phyloP scores from a whole-genome alignment of 2,113 vertebrate genomes.

The Notarius quadriscutis region DNA sequence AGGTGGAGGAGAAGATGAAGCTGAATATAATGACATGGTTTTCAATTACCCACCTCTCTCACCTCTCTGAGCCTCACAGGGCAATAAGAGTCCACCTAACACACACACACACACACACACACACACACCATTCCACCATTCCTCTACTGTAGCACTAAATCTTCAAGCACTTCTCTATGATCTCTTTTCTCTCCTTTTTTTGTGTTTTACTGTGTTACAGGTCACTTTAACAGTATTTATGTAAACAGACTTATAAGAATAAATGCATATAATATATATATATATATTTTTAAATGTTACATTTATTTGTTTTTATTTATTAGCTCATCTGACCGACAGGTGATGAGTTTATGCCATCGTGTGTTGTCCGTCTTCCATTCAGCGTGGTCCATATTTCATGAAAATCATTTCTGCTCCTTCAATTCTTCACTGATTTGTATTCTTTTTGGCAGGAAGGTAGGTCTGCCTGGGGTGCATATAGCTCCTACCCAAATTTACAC shows the following conservation, averaged over 20 bases:
- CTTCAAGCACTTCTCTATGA: background rate
- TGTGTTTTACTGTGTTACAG: background rate
- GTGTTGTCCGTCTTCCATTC: no score
- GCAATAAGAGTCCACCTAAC: conserved; percentile 21
- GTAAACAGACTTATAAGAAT: background rate
- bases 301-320: no score
- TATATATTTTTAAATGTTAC: no score
- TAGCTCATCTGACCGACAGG: no score
- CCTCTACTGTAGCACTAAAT: background rate
- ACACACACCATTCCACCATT: background rate
- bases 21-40: conserved; percentile 50
- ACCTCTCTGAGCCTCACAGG: conserved; percentile 43
- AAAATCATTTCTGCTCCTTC: no score
- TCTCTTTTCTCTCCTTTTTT: background rate
- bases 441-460: no score
- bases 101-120: background rate
- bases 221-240: background rate
- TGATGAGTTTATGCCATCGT: no score
- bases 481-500: no score
- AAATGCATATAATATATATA: background rate
- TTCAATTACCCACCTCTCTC: conserved; percentile 51
- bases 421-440: no score
- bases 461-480: no score
- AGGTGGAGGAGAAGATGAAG: conserved; percentile 46
- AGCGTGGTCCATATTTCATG: no score